phyloP scores from a whole-genome alignment of 2,888 invertebrate species.

The Sinodicranocentrus sp. region DNA sequence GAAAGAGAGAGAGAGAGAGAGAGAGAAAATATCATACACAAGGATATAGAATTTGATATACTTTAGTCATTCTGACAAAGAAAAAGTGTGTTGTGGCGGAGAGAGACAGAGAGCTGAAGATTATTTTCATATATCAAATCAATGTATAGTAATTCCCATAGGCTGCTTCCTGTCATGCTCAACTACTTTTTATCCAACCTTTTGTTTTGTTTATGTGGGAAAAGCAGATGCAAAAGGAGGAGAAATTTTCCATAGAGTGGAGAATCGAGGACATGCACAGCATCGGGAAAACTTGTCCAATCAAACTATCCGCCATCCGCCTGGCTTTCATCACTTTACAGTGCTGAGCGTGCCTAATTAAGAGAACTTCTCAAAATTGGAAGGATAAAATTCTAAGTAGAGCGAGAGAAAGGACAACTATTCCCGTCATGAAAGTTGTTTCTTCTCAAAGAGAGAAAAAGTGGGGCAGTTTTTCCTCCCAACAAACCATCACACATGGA shows the following conservation, averaged over 20 bases:
- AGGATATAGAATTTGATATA: background rate
- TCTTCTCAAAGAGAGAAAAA: too few species aligned
- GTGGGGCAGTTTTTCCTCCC: too few species aligned
- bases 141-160: constrained; percentile 48
- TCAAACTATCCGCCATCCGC: background rate
- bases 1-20: background rate
- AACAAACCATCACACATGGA: too few species aligned
- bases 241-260: background rate
- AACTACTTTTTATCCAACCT: background rate
- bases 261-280: background rate
- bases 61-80: background rate
- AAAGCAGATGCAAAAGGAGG: constrained; percentile 3
- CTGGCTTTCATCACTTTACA: too few species aligned
- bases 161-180: constrained; percentile 15
- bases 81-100: constrained; percentile 8
- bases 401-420: too few species aligned
- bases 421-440: too few species aligned
- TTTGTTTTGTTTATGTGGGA: background rate
- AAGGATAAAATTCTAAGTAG: too few species aligned
- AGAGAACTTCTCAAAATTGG: too few species aligned
- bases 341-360: too few species aligned
- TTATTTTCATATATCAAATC: constrained; percentile 55
- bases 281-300: background rate
- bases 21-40: background rate
- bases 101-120: constrained; percentile 13